phyloP scores from a whole-genome alignment of 1,140 invertebrate genomes.

The Apis dorsata region DNA sequence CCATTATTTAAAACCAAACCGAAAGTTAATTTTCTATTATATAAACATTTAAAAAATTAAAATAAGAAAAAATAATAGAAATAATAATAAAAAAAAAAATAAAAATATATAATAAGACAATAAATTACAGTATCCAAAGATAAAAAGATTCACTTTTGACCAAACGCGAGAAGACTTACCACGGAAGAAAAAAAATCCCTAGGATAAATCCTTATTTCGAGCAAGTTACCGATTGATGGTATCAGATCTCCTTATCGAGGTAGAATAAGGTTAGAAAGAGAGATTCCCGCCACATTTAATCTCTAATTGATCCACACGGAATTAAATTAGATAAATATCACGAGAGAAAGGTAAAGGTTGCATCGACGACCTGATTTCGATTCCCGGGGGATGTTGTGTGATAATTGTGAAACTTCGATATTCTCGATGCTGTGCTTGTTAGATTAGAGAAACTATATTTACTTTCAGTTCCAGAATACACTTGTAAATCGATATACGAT shows the following conservation, averaged over 20 bases:
- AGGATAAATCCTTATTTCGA: not conserved
- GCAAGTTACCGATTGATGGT: constrained; percentile 14
- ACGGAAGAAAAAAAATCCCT: not conserved
- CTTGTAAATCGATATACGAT: constrained; percentile 13
- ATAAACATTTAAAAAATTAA: no score
- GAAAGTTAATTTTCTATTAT: no score
- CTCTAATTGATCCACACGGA: constrained; percentile 7
- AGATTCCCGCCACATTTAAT: not conserved
- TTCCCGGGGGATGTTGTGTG: not conserved
- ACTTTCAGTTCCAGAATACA: not conserved
- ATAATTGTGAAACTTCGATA: constrained; percentile 21
- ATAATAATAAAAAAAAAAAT: no score
- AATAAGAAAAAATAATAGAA: no score
- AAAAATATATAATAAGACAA: not conserved
- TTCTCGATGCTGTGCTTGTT: not conserved
- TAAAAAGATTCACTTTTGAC: not conserved
- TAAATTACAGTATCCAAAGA: not conserved
- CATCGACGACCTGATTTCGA: constrained; percentile 5
- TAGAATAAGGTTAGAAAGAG: not conserved
- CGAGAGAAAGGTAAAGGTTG: constrained; percentile 24
- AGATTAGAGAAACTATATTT: constrained; percentile 21
- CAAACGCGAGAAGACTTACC: not conserved
- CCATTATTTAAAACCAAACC: no score
- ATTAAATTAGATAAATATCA: constrained; percentile 27
- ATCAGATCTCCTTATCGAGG: not conserved